These are phyloP conservation scores for Sinohyriopsis cumingii DNA, from an alignment of 2,888 invertebrate species.

Conservation along the genomic window DNA sequence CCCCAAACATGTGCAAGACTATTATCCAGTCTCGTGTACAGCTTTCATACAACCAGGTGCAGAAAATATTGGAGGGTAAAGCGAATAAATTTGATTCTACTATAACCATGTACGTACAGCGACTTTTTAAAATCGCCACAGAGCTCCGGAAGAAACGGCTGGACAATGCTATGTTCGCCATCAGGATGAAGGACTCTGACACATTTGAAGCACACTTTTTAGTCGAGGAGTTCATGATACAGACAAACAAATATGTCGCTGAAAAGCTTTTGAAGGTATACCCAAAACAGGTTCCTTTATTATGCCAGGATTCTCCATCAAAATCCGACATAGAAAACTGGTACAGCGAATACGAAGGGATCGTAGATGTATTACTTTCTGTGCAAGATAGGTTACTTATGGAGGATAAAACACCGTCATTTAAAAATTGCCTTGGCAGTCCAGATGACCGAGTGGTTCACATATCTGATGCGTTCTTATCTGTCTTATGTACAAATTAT, in stretches of 20 bases:
- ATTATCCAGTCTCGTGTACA: slow-evolving; percentile 14
- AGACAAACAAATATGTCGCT: slow-evolving; percentile 32
- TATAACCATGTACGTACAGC: slow-evolving; percentile 11
- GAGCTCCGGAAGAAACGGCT: slow-evolving; percentile 20
- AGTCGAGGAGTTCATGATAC: slow-evolving; percentile 41
- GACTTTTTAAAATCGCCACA: slow-evolving; percentile 24
- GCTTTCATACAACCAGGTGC: slow-evolving; percentile 17
- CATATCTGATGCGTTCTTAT: too few species aligned
- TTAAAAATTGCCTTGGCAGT: background rate
- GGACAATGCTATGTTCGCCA: slow-evolving; percentile 18
- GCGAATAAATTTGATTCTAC: background rate
- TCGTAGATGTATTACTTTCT: slow-evolving; percentile 21
- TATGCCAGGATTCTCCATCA: slow-evolving; percentile 29
- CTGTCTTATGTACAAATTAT: background rate
- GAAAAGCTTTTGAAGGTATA: slow-evolving; percentile 11
- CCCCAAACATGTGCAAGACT: background rate
- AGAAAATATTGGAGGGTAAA: slow-evolving; percentile 7
- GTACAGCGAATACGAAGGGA: slow-evolving; percentile 13
- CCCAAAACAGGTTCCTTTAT: slow-evolving; percentile 22
- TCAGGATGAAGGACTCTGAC: slow-evolving; percentile 15
- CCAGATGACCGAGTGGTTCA: background rate
- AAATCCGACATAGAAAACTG: slow-evolving; percentile 19
- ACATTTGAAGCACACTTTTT: slow-evolving; percentile 28
- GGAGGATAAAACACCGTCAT: background rate
- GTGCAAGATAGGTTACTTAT: slow-evolving; percentile 21